These are phyloP conservation scores for Cochlearius cochlearius DNA, from an alignment of 2,113 vertebrate species.

Conservation along the genomic window DNA sequence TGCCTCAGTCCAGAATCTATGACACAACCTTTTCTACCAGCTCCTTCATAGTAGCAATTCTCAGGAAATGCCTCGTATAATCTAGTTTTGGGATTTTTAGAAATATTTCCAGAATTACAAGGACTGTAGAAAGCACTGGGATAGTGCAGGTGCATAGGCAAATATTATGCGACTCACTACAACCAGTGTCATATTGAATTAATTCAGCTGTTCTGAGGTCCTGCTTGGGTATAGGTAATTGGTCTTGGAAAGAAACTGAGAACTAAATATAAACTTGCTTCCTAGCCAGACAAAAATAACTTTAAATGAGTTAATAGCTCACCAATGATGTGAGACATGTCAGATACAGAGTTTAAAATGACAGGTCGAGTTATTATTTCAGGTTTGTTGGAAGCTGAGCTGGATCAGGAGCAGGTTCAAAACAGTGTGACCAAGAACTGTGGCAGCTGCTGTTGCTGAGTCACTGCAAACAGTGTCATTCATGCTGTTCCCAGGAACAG, in stretches of 20 bases:
- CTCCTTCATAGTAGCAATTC: not conserved
- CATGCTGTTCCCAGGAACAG: constrained; percentile 41
- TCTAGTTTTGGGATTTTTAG: not conserved
- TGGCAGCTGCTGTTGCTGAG: not conserved
- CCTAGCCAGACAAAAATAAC: not conserved
- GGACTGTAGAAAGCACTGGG: not conserved
- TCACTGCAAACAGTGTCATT: constrained; percentile 43
- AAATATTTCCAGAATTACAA: not conserved
- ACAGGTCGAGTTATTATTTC: not conserved
- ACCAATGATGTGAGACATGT: not conserved
- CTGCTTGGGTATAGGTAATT: not conserved
- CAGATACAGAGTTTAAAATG: not conserved
- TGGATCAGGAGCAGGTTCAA: not conserved
- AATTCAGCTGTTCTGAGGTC: not conserved
- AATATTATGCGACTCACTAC: not conserved
- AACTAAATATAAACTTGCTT: not conserved
- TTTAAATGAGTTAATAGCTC: not conserved
- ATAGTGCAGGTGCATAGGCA: not conserved
- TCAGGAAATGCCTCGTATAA: not conserved
- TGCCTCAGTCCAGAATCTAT: not conserved
- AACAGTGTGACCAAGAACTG: not conserved
- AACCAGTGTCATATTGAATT: not conserved
- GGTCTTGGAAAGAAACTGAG: not conserved
- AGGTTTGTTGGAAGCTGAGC: not conserved
- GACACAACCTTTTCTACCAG: not conserved